These are phyloP conservation scores for Pipra filicauda DNA, from an alignment of 2,113 vertebrate genomes.

Conservation along the genomic window DNA sequence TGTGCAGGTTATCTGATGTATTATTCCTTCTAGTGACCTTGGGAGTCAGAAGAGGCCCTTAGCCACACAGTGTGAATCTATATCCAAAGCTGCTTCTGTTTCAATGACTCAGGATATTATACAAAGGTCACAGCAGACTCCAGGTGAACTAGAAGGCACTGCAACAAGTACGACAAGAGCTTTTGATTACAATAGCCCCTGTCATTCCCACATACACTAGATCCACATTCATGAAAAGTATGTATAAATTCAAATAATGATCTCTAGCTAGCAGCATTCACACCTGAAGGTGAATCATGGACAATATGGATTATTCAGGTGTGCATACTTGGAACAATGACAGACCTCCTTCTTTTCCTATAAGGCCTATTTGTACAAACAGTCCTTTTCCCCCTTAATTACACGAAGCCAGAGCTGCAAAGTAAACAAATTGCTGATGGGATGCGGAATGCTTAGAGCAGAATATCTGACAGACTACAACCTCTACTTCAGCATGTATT, in stretches of 20 bases:
- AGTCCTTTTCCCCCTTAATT: background rate
- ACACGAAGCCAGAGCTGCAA: background rate
- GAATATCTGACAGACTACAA: background rate
- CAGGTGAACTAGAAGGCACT: background rate
- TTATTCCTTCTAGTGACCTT: background rate
- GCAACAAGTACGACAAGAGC: background rate
- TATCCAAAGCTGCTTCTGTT: background rate
- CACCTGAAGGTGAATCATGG: background rate
- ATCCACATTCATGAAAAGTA: background rate
- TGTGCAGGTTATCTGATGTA: background rate
- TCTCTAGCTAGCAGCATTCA: background rate
- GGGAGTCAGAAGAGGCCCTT: background rate
- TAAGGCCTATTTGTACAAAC: background rate
- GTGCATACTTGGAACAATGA: background rate
- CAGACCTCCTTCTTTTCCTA: background rate
- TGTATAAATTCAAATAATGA: background rate
- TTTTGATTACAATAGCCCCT: background rate
- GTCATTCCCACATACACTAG: background rate
- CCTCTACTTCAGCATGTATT: background rate
- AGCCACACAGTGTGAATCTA: background rate
- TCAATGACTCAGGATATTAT: background rate
- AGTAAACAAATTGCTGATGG: background rate
- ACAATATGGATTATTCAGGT: background rate
- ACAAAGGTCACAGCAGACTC: background rate
- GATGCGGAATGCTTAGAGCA: background rate